These are phyloP conservation scores for Collichthys lucidus DNA, from an alignment of 2,113 vertebrate genomes.

Conservation along the genomic window DNA sequence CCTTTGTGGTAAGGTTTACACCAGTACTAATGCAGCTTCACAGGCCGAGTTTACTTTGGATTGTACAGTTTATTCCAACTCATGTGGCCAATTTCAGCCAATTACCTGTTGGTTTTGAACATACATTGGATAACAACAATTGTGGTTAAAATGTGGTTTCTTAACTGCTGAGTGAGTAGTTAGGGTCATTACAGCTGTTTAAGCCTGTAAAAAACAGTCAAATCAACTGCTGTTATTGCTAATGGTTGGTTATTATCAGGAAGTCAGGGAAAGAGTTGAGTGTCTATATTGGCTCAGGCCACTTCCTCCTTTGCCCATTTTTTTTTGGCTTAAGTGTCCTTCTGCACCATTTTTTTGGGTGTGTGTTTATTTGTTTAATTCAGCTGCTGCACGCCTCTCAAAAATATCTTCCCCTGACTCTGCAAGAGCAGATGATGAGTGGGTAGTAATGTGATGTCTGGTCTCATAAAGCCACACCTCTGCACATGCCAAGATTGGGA, in stretches of 20 bases:
- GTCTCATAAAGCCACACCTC: constrained; percentile 32
- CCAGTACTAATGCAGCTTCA: background rate
- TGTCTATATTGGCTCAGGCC: background rate
- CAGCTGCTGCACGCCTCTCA: constrained; percentile 7
- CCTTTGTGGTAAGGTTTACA: background rate
- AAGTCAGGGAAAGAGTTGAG: constrained; percentile 4
- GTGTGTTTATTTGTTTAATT: constrained; percentile 6
- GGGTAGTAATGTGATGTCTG: constrained; percentile 34
- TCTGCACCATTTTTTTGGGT: background rate
- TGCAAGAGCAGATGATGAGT: constrained; percentile 42
- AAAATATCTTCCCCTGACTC: constrained; percentile 28
- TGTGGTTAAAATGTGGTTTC: constrained; percentile 1
- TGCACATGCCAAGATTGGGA: constrained; percentile 21
- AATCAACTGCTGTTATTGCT: background rate
- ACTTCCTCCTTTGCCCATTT: background rate
- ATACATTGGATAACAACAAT: background rate
- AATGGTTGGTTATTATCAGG: constrained; percentile 16
- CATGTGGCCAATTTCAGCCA: background rate
- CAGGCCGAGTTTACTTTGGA: constrained; percentile 16
- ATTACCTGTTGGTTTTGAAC: background rate
- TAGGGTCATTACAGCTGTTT: background rate
- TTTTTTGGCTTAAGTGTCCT: background rate
- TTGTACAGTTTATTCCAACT: constrained; percentile 2
- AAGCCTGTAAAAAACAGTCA: constrained; percentile 6
- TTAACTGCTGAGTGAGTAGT: background rate